A percentile compares a stretch with the other conserved stretches of the same genome.
phyloP scores from a whole-genome alignment of 2,888 invertebrate genomes.

The Alsophila aescularia region DNA sequence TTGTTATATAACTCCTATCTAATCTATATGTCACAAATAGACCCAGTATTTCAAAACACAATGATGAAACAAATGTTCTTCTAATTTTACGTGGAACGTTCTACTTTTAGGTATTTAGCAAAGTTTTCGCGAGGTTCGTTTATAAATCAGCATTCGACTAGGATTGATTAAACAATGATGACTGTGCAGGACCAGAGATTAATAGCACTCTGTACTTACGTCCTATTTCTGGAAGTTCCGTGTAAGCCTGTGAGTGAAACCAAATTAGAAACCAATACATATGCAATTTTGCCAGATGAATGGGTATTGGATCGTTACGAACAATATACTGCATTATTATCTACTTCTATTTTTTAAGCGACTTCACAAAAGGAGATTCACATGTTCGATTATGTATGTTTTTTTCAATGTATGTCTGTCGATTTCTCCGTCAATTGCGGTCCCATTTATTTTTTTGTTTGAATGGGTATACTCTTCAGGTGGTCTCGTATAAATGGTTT shows the following conservation, averaged over 20 bases:
- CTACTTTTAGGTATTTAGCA: conserved; percentile 22
- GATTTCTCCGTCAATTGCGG: too few relatives aligned
- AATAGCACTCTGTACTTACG: conserved; percentile 45
- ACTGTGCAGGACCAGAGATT: conserved; percentile 64
- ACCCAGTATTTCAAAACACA: not conserved
- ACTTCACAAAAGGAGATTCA: too few relatives aligned
- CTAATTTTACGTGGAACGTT: not conserved
- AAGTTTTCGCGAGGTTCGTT: conserved; percentile 49
- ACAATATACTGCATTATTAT: too few relatives aligned
- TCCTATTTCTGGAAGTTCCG: conserved; percentile 8
- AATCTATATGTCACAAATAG: not conserved
- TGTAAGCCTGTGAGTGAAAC: not conserved
- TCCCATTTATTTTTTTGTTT: too few relatives aligned
- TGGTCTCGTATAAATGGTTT: too few relatives aligned
- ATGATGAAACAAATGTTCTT: not conserved
- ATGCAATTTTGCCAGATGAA: not conserved
- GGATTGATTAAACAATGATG: conserved; percentile 73
- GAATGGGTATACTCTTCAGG: too few relatives aligned
- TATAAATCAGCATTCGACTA: conserved; percentile 58
- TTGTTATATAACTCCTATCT: too few relatives aligned
- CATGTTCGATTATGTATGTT: too few relatives aligned
- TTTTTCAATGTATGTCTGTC: too few relatives aligned
- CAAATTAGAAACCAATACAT: not conserved
- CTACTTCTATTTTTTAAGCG: too few relatives aligned
- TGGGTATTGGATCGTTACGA: too few relatives aligned